Conservation (phyloP, 1,140 invertebrate species). For the Drosophila fuyamai region DNA sequence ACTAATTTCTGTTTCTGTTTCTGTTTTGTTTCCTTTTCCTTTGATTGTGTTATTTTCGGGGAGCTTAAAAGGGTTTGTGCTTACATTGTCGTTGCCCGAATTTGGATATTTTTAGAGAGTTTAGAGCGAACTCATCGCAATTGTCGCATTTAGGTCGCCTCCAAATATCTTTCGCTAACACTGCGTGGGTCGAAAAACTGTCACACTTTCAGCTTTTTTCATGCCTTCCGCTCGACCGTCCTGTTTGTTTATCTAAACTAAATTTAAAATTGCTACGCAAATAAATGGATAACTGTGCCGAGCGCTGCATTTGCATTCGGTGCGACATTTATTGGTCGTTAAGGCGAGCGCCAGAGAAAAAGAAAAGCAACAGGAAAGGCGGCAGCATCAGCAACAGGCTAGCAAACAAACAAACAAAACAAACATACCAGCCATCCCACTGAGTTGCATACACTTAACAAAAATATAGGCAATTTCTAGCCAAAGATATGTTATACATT, state of each 20-base stretch:
- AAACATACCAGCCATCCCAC: conserved; percentile 33
- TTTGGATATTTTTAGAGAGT: conserved; percentile 56
- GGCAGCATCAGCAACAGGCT: conserved; percentile 11
- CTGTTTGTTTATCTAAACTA: conserved; percentile 54
- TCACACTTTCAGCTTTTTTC: conserved; percentile 23
- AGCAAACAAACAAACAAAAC: conserved; percentile 24
- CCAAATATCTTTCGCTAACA: conserved; percentile 27
- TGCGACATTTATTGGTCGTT: conserved; percentile 67
- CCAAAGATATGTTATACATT: too few relatives aligned
- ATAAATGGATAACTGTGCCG: conserved; percentile 49
- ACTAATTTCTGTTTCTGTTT: conserved; percentile 23
- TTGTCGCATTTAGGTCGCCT: conserved; percentile 37
- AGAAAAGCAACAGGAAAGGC: conserved; percentile 15
- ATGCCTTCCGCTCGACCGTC: neutral
- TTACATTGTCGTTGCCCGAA: conserved; percentile 53
- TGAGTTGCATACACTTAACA: conserved; percentile 24
- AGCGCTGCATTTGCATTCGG: conserved; percentile 19
- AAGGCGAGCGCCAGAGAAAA: conserved; percentile 56
- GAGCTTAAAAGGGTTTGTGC: conserved; percentile 59
- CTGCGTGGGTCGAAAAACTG: conserved; percentile 38
- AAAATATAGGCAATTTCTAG: neutral
- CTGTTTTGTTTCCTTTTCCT: conserved; percentile 9
- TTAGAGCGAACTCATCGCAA: conserved; percentile 10
- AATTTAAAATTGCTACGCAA: conserved; percentile 47
- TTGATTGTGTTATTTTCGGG: conserved; percentile 47